These are phyloP conservation scores for Strongylocentrotus purpuratus DNA, from an alignment of 35 echinoderm and acorn worm genomes.

Conservation along the genomic window DNA sequence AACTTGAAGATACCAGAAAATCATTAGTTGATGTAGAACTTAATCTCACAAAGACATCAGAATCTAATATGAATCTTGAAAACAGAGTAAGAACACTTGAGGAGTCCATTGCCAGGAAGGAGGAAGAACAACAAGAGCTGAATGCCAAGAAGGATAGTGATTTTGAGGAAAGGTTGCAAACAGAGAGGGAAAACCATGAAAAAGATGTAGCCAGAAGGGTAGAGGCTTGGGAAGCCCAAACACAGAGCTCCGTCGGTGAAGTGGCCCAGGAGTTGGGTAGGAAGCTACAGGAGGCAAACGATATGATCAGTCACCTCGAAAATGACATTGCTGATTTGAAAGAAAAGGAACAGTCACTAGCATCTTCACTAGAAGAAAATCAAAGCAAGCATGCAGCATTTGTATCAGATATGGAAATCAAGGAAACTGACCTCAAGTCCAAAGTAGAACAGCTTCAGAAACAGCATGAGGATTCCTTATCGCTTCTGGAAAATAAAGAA, in stretches of 20 bases:
- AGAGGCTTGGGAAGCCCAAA: constrained; percentile 72
- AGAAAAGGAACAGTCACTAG: constrained; percentile 45
- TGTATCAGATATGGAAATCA: constrained; percentile 7
- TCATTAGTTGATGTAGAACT: constrained; percentile 32
- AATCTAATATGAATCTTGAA: constrained; percentile 47
- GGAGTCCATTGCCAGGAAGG: constrained; percentile 45
- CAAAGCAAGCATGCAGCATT: constrained; percentile 6
- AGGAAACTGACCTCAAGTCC: constrained; percentile 26
- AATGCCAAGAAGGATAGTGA: constrained; percentile 53
- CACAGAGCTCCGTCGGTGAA: constrained; percentile 74
- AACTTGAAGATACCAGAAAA: constrained; percentile 53
- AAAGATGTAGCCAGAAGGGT: constrained; percentile 72
- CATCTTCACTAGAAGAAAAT: constrained; percentile 23
- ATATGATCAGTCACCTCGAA: constrained; percentile 60
- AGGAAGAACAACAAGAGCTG: constrained; percentile 60
- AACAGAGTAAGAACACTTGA: constrained; percentile 41
- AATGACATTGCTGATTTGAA: constrained; percentile 65
- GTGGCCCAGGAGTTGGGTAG: constrained; percentile 59
- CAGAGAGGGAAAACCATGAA: constrained; percentile 68
- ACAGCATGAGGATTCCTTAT: constrained; percentile 13
- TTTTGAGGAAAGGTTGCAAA: constrained; percentile 56
- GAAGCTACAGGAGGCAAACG: constrained; percentile 60
- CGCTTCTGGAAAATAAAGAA: constrained; percentile 35
- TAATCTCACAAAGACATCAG: constrained; percentile 1
- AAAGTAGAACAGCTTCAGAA: constrained; percentile 14